These are phyloP conservation scores for Cephalopholis sonnerati DNA, from an alignment of 2,113 vertebrate genomes.

Conservation along the genomic window DNA sequence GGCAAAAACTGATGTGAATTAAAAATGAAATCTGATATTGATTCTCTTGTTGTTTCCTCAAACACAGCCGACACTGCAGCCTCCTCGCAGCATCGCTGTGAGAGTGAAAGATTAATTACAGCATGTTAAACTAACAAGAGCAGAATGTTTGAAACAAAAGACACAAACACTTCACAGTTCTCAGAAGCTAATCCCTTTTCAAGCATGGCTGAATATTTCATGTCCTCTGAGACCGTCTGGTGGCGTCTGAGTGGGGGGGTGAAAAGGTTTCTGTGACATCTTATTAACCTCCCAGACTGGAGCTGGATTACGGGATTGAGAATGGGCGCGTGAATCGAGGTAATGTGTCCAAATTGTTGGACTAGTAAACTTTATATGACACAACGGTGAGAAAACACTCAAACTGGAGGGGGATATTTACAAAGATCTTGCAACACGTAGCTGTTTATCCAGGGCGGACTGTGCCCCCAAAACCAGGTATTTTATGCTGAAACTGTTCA, in stretches of 20 bases:
- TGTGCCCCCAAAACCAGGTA: too few species aligned
- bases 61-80: background rate
- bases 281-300: constrained; percentile 42
- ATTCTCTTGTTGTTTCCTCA: background rate
- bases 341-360: background rate
- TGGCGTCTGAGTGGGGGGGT: background rate
- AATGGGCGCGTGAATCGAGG: background rate
- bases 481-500: too few species aligned
- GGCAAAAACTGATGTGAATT: background rate
- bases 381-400: background rate
- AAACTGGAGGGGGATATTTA: background rate
- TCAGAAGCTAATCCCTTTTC: background rate
- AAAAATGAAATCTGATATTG: background rate
- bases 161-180: background rate
- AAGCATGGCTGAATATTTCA: background rate
- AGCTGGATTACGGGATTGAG: constrained; percentile 13
- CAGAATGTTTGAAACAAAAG: background rate
- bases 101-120: background rate
- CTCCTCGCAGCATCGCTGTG: too few species aligned
- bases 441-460: too few species aligned
- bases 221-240: background rate
- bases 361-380: background rate
- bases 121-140: background rate
- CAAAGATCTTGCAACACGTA: too few species aligned
- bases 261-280: constrained; percentile 25